Percentiles rank a stretch among this genome's conserved stretches.
phyloP scores from a whole-genome alignment of 2,888 invertebrate species.

The Monoplex corrugatus region DNA sequence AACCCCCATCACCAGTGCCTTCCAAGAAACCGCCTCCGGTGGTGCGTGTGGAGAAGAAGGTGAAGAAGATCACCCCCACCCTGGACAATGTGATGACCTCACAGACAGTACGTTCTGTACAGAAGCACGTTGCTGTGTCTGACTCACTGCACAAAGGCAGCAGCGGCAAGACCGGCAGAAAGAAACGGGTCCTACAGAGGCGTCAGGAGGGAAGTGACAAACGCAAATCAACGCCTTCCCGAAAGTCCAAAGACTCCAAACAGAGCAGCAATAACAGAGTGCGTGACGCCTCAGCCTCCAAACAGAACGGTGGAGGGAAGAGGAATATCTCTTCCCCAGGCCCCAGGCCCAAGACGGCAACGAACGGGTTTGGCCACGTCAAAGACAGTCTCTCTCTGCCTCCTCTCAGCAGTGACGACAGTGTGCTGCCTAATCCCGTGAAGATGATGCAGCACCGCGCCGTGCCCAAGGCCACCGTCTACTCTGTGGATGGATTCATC shows the following conservation, averaged over 20 bases:
- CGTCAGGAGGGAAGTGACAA: slow-evolving; percentile 25
- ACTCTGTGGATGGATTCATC: slow-evolving; percentile 57
- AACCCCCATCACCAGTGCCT: background rate
- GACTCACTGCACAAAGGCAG: slow-evolving; percentile 12
- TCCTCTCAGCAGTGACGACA: slow-evolving; percentile 31
- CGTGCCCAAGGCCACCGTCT: slow-evolving; percentile 46
- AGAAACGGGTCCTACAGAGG: slow-evolving; percentile 30
- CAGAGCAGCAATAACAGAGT: background rate
- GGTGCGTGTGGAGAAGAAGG: slow-evolving; percentile 17
- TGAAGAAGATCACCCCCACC: slow-evolving; percentile 40
- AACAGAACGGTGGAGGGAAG: background rate
- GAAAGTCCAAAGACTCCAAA: background rate
- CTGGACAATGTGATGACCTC: slow-evolving; percentile 36
- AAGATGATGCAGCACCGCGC: slow-evolving; percentile 38
- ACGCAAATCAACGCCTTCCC: slow-evolving; percentile 10
- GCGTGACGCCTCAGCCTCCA: background rate
- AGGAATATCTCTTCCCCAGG: background rate
- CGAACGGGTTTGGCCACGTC: background rate
- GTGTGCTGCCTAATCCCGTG: background rate
- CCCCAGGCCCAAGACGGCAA: background rate
- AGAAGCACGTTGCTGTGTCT: slow-evolving; percentile 13
- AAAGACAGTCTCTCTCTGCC: slow-evolving; percentile 43
- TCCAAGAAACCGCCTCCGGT: background rate
- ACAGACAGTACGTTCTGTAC: slow-evolving; percentile 17
- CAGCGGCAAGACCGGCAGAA: slow-evolving; percentile 19